Conservation (phyloP, 2,797 vertebrate species). For the Tokudaia muenninki region DNA sequence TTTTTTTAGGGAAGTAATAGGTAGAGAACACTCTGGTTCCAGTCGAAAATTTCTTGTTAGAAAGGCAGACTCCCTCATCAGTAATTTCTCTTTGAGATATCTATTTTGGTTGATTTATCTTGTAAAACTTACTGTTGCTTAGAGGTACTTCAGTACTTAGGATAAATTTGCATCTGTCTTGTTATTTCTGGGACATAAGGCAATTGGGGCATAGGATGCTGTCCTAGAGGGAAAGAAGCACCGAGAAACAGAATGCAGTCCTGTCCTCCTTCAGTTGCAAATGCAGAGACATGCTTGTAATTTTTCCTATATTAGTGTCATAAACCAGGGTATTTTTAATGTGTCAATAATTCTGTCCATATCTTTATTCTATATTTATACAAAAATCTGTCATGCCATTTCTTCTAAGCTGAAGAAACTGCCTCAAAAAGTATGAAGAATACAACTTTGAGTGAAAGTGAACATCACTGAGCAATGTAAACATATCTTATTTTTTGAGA, state of each 20-base stretch:
- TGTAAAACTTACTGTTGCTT: not conserved
- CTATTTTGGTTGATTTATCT: not conserved
- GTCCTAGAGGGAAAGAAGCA: not conserved
- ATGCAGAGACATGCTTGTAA: too few relatives aligned
- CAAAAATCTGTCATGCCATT: not conserved
- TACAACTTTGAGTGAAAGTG: not conserved
- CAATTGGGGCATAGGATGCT: not conserved
- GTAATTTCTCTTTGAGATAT: not conserved
- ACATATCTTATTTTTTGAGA: not conserved
- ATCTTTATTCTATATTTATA: not conserved
- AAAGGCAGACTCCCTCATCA: not conserved
- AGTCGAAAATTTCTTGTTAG: not conserved
- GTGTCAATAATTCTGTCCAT: not conserved
- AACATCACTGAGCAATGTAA: not conserved
- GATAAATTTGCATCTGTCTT: not conserved
- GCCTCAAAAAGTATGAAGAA: rapidly evolving
- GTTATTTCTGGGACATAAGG: not conserved
- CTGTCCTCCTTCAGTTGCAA: not conserved
- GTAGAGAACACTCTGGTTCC: not conserved
- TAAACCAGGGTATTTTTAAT: not conserved
- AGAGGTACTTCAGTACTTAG: not conserved
- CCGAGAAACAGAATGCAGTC: not conserved
- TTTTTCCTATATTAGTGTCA: not conserved
- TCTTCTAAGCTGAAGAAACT: not conserved
- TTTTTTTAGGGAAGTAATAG: not conserved